Base-by-base conservation (phyloP, 2,113 vertebrate species). In the Notarius quadriscutis region DNA sequence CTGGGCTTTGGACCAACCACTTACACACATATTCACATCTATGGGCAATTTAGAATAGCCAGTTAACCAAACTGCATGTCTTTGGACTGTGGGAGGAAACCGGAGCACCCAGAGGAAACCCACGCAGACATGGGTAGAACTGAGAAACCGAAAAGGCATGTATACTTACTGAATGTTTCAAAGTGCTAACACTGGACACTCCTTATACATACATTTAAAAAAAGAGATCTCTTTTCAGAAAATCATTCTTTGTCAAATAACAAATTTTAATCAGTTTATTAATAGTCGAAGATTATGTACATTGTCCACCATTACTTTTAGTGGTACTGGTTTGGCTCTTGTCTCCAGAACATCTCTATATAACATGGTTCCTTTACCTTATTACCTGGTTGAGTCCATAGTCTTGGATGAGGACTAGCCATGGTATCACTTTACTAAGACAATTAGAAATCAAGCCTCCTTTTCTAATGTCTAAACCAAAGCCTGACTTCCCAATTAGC, bases 361-460 rank as follows among this genome's bases (percentile, higher is more conserved):
- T 83, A 63, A 83, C 75, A 22, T 53, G 65, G 11, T 60, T 82
- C 14, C 55, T 58, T 62, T 82, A 75, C n/a, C 57, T 75, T 53
- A 75, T 75, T 83, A 87, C 55, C 86, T 72, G 57, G 55, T 30
- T 74, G 65, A 72, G 78, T 69, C 51, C n/a, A 67, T 20, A 82
- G 27, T 50, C 81, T 74, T 81, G 65, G 82, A 78, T n/a, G 65
- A 84, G 53, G 67, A 72, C 65, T 57, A 34, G 18, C 50, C 41
- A 27, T 84, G 41, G 86, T 87, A 80, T 91, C 89, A 86, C 30
- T 86, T 88, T 86, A 89, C 87, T 84, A 86, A 90, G 83, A 22
- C 80, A 88, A 91, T 91, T 90, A 91, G 75, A 88, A 88, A 84
- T 84, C 67, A 84, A 30, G 53, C 53, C 53, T 77, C 34, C 11